Percentiles rank a stretch among this genome's conserved stretches.
Evolutionary conservation across 2,888 invertebrate genomes (phyloP).

Genomic region (Eutolmus rufibarbis): DNA sequence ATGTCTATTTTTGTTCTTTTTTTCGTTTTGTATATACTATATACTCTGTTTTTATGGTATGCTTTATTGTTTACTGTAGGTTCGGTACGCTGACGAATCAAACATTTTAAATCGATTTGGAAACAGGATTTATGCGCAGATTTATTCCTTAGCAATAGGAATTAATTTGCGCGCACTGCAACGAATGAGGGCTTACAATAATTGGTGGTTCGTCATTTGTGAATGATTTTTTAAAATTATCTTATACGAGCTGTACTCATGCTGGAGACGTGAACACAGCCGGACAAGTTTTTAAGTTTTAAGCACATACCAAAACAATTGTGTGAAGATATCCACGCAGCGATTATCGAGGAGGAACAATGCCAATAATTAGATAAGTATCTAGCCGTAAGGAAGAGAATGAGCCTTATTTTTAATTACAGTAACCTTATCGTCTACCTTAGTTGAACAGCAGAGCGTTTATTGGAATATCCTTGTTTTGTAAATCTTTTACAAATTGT

Average conservation of each 20-base stretch:
- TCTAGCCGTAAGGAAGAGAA: background rate
- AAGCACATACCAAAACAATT: background rate
- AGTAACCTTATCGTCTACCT: background rate
- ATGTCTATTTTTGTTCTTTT: background rate
- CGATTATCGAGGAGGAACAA: background rate
- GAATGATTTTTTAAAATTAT: background rate
- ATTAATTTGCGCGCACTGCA: background rate
- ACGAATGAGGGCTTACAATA: background rate
- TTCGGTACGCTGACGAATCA: background rate
- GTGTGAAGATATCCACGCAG: background rate
- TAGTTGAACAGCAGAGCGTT: background rate
- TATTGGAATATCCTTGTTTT: background rate
- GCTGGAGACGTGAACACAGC: background rate
- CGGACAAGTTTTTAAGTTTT: background rate
- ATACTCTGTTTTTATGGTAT: background rate
- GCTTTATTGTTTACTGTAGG: background rate
- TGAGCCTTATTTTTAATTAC: background rate
- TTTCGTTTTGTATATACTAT: background rate
- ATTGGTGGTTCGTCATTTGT: background rate
- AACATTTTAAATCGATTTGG: background rate
- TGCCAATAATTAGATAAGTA: conserved; percentile 1
- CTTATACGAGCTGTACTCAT: background rate
- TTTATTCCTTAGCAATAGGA: background rate
- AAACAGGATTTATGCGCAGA: background rate
- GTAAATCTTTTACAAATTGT: background rate